Base-by-base conservation (phyloP, 2,888 invertebrate species). In the Branchellion lobata region DNA sequence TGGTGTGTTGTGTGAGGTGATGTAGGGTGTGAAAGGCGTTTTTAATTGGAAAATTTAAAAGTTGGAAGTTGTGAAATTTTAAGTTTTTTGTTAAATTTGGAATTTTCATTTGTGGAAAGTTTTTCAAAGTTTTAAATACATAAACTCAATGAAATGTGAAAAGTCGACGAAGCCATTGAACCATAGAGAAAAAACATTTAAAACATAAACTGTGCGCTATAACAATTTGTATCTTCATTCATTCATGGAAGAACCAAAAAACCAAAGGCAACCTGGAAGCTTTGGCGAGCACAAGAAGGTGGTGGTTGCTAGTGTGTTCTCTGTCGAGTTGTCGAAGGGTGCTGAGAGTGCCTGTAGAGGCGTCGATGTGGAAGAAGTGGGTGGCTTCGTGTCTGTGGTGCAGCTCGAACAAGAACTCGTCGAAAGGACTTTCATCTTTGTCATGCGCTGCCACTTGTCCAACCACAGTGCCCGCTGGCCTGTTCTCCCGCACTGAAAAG, bases 271-370 rank as follows among this genome's bases (percentile, higher is more conserved):
- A n/a, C n/a, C n/a, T n/a, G n/a, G n/a, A n/a, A n/a, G n/a, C n/a
- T n/a, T n/a, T 61, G 1, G 77, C 77, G 1, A 51, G 21, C 3
- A 75, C 79, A 1, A 24, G 34, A 27, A 79, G 31, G 14, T 53
- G 18, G 53, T 79, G 34, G 29, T 14, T 29, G 5, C 1, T 24
- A 18, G 21, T 47, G 21, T 27, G 27, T 31, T 79, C 79, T 14
- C 79, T 24, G 51, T 79, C 79, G 34, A 79, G 75, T 5, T 40
- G n/a, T n/a, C n/a, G n/a, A n/a, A 36, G 74, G 18, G 79, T 79
- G 1, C n/a, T 57, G 21, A 79, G n/a, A 21, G 68, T 29, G 8
- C 79, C 79, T 8, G 31, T 29, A n/a, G 33, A 29, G 0, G 40
- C 29, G 40, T 79, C 33, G 0, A 79, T 53, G 8, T 75, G 61